Evolutionary conservation across 2,113 vertebrate species (phyloP).

Genomic region (Coreoperca whiteheadi): DNA sequence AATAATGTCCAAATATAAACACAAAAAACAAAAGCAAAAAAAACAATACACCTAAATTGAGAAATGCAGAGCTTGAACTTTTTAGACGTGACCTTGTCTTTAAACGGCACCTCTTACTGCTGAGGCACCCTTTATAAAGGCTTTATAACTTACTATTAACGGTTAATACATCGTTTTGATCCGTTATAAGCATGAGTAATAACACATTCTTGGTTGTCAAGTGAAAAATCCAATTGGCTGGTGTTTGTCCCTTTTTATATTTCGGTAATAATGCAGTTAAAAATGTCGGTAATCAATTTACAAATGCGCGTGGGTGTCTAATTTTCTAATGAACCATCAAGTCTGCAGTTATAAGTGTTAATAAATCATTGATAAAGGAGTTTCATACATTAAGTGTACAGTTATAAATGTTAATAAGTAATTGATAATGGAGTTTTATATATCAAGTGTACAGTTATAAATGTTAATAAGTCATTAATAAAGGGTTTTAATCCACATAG

Average conservation of each 20-base stretch:
- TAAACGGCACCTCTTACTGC: neutral
- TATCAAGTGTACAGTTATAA: rapidly evolving
- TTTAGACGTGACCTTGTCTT: too few species aligned
- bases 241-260: rapidly evolving
- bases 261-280: neutral
- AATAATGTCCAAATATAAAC: neutral
- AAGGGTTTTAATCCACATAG: neutral
- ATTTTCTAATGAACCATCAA: neutral
- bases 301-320: neutral
- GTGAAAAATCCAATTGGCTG: neutral
- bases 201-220: neutral
- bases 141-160: neutral
- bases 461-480: neutral
- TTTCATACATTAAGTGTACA: rapidly evolving
- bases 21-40: too few species aligned
- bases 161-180: neutral
- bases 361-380: neutral
- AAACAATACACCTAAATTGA: too few species aligned
- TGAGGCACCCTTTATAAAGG: neutral
- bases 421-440: neutral
- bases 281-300: neutral
- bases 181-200: neutral
- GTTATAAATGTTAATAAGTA: neutral
- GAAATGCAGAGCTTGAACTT: too few species aligned
- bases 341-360: neutral